Evolutionary conservation across 1,140 invertebrate species (phyloP).

Genomic region (Diuraphis noxia): DNA sequence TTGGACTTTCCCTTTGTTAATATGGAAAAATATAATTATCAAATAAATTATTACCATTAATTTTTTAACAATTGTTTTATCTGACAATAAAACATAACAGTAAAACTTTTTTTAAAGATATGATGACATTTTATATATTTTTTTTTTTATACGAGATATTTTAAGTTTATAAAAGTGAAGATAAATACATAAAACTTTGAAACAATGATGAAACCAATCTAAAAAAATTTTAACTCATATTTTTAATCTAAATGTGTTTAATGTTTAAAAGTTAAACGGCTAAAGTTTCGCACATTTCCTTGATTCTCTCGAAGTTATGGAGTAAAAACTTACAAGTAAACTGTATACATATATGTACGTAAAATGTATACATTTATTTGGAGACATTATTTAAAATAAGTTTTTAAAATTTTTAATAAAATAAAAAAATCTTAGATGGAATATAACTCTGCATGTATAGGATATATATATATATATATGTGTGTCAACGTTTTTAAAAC

Average conservation of each 20-base stretch:
- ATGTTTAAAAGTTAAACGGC: not conserved
- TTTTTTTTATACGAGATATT: not conserved
- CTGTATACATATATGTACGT: no score
- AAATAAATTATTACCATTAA: not conserved
- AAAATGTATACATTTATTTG: no score
- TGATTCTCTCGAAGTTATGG: not conserved
- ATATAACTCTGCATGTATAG: not conserved
- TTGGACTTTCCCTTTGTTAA: not conserved
- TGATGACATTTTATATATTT: not conserved
- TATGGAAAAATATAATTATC: not conserved
- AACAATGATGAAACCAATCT: not conserved
- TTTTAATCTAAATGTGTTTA: not conserved
- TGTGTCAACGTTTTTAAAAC: not conserved
- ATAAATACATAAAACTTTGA: not conserved
- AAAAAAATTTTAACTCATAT: not conserved
- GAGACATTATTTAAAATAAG: not conserved
- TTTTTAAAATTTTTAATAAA: not conserved
- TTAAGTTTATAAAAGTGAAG: not conserved
- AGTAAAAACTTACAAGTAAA: not conserved
- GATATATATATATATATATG: no score
- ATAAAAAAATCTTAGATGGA: not conserved
- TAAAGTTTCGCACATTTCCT: not conserved
- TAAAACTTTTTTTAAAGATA: slow-evolving; percentile 1
- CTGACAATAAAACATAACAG: not conserved
- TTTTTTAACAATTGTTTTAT: not conserved